Conservation (phyloP, 2,113 vertebrate species). For the Ascaphus truei region DNA sequence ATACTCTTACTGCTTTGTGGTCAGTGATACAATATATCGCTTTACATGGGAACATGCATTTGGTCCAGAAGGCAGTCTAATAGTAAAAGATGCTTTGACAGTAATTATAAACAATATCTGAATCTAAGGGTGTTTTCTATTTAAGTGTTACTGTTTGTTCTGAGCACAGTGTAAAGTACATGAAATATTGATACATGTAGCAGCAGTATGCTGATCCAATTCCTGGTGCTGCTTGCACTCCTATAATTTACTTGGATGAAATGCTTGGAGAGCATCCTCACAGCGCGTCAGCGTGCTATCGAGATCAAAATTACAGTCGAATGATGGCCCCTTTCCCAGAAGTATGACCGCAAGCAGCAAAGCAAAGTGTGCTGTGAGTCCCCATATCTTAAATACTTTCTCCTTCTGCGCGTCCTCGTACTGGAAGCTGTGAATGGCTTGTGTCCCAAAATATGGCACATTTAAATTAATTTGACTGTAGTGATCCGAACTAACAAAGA, state of each 20-base stretch:
- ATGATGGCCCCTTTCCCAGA: constrained; percentile 65
- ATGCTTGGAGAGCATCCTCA: constrained; percentile 40
- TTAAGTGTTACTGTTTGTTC: too few relatives aligned
- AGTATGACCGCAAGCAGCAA: constrained; percentile 67
- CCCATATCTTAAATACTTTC: constrained; percentile 70
- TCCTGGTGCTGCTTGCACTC: too few relatives aligned
- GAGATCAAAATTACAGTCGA: constrained; percentile 66
- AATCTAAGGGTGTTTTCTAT: too few relatives aligned
- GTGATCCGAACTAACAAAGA: constrained; percentile 64
- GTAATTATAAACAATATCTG: too few relatives aligned
- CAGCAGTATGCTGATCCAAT: too few relatives aligned
- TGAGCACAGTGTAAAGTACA: too few relatives aligned
- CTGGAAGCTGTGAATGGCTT: constrained; percentile 60
- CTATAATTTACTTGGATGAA: background rate
- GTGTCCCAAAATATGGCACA: background rate
- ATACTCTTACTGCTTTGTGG: too few relatives aligned
- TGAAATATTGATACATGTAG: too few relatives aligned
- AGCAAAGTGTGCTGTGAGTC: constrained; percentile 75
- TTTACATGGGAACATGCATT: too few relatives aligned
- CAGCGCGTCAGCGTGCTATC: constrained; percentile 53
- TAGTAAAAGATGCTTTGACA: too few relatives aligned
- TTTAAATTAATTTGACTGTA: constrained; percentile 41
- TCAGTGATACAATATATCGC: too few relatives aligned
- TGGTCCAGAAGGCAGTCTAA: too few relatives aligned
- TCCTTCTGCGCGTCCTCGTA: constrained; percentile 60